These are phyloP conservation scores for Neolamprologus brichardi DNA, from an alignment of 2,113 vertebrate species.

Conservation along the genomic window DNA sequence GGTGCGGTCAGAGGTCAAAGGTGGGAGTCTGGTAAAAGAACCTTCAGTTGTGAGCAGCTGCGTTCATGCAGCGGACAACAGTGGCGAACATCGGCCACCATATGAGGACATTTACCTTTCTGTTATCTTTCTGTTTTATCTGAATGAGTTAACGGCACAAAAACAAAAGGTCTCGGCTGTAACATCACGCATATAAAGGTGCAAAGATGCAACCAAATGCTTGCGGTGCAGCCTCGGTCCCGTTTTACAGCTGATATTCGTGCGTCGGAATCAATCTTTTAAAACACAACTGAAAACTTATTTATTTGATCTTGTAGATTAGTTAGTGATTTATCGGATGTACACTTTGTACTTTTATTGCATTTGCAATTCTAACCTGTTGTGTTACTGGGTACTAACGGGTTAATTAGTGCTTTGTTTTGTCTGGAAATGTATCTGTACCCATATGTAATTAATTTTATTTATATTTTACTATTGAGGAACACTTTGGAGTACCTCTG, in stretches of 20 bases:
- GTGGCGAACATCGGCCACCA: accelerated
- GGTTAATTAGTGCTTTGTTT: background rate
- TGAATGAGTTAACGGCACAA: background rate
- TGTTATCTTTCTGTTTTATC: background rate
- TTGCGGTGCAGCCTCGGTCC: background rate
- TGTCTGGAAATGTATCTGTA: background rate
- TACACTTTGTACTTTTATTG: background rate
- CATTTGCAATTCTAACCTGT: background rate
- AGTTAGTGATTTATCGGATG: background rate
- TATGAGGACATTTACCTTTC: background rate
- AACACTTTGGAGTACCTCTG: background rate
- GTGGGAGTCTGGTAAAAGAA: background rate
- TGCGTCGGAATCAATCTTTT: background rate
- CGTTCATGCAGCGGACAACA: accelerated
- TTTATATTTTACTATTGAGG: background rate
- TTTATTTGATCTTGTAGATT: background rate
- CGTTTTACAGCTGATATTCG: background rate
- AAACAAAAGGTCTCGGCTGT: background rate
- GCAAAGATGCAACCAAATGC: background rate
- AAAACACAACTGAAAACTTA: background rate
- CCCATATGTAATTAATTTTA: background rate
- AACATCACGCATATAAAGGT: background rate
- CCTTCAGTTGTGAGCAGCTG: background rate
- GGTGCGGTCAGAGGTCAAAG: background rate
- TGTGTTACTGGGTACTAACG: background rate